Evolutionary conservation across 2,888 invertebrate species (phyloP).

Genomic region (Synergus itoensis): DNA sequence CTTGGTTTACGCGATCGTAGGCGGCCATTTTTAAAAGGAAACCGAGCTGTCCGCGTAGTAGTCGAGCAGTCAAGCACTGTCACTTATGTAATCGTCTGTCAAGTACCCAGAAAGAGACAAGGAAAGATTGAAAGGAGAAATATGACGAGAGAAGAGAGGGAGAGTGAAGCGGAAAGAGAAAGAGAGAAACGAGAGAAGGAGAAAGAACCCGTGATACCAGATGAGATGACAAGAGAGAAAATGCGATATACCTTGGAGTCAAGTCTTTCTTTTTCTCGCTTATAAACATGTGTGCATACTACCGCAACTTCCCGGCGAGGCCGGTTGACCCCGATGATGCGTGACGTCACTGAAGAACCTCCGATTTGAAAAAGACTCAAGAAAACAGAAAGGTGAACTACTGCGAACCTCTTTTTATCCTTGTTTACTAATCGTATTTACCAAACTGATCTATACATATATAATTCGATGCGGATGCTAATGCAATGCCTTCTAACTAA

Average conservation of each 20-base stretch:
- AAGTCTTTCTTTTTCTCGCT: constrained; percentile 43
- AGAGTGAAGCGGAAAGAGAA: neutral
- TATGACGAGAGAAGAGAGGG: neutral
- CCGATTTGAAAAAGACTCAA: constrained; percentile 42
- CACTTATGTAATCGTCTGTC: constrained; percentile 25
- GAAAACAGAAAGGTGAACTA: constrained; percentile 5
- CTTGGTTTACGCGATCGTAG: constrained; percentile 28
- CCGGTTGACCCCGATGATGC: constrained; percentile 53
- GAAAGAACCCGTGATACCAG: neutral
- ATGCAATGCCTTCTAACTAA: neutral
- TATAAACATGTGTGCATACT: constrained; percentile 45
- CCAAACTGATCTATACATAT: no score
- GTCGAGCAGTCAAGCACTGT: constrained; percentile 19
- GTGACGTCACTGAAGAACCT: constrained; percentile 51
- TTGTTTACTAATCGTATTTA: neutral
- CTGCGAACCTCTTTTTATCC: neutral
- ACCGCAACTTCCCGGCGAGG: constrained; percentile 47
- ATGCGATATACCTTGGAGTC: constrained; percentile 43
- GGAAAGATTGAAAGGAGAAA: neutral
- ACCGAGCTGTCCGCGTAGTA: constrained; percentile 49
- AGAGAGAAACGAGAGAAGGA: neutral
- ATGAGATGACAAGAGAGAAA: constrained; percentile 43
- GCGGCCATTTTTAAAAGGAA: constrained; percentile 55
- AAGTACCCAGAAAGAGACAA: constrained; percentile 8
- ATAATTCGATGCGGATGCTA: neutral